Evolutionary conservation across 2,797 vertebrate species (phyloP).

Genomic region (Falco berigora): DNA sequence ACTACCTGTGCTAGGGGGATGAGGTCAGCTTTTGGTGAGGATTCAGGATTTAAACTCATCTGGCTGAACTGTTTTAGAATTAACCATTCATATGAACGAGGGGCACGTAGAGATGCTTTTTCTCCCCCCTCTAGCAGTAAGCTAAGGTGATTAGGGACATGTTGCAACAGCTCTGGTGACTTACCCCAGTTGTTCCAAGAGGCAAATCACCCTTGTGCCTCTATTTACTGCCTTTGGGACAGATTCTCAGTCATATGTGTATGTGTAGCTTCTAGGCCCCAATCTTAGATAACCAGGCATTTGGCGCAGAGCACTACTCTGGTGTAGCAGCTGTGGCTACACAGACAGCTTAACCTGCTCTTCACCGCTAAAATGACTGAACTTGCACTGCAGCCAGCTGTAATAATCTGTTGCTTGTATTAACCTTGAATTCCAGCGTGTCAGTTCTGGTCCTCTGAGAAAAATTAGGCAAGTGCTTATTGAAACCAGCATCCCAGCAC

Average conservation of each 20-base stretch:
- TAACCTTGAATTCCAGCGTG: conserved; percentile 19
- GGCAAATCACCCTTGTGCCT: neutral
- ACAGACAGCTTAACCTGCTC: neutral
- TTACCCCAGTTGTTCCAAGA: neutral
- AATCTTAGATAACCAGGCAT: neutral
- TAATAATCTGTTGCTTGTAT: neutral
- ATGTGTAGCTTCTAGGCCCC: neutral
- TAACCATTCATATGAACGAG: neutral
- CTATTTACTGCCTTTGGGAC: neutral
- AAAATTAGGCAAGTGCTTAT: conserved; percentile 16
- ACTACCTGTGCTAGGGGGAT: neutral
- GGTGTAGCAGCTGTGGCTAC: neutral
- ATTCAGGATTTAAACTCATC: neutral
- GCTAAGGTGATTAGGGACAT: neutral
- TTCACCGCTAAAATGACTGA: neutral
- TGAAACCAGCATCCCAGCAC: conserved; percentile 16
- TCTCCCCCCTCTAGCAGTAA: neutral
- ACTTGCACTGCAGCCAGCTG: neutral
- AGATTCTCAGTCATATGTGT: neutral
- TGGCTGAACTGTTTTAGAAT: neutral
- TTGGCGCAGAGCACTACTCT: neutral
- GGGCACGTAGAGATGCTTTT: neutral
- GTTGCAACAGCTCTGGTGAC: neutral
- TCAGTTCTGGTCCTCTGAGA: neutral
- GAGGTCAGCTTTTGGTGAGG: neutral